Evolutionary conservation across 2,797 vertebrate genomes (phyloP).

Genomic region (Gymnothorax javanicus): DNA sequence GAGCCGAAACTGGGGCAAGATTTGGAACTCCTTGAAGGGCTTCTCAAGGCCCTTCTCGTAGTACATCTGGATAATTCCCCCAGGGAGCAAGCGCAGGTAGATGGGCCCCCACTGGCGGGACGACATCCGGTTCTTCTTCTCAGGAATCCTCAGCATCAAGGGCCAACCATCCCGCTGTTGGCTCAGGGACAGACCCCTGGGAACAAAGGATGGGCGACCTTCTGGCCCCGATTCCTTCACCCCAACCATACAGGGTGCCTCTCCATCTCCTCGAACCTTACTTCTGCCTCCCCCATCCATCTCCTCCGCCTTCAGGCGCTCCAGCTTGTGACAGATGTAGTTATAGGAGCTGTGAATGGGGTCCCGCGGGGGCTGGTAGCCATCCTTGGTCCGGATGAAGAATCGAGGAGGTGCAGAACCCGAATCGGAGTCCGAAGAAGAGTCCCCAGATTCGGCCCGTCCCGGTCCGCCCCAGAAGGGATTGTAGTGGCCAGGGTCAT

Average conservation of each 20-base stretch:
- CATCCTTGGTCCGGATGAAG: constrained; percentile 75
- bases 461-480: constrained; percentile 84
- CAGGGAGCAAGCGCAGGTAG: constrained; percentile 84
- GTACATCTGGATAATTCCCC: constrained; percentile 91
- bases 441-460: constrained; percentile 59
- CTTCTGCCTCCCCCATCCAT: constrained; percentile 44
- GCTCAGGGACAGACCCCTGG: constrained; percentile 80
- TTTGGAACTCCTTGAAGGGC: constrained; percentile 93
- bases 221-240: constrained; percentile 21
- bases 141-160: constrained; percentile 95
- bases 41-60: constrained; percentile 95
- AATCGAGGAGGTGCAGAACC: constrained; percentile 72
- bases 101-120: constrained; percentile 97
- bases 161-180: constrained; percentile 86
- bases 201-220: constrained; percentile 61
- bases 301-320: constrained; percentile 72
- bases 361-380: constrained; percentile 74
- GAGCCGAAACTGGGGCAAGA: constrained; percentile 83
- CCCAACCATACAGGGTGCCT: constrained; percentile 12
- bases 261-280: constrained; percentile 12
- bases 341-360: constrained; percentile 85
- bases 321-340: constrained; percentile 87
- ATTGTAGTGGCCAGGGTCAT: constrained; percentile 82
- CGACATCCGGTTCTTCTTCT: constrained; percentile 99
- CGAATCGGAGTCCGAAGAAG: constrained; percentile 70